These are phyloP conservation scores for Actinostola sp. DNA, from an alignment of 92 coral and sea anemone genomes.

Conservation along the genomic window DNA sequence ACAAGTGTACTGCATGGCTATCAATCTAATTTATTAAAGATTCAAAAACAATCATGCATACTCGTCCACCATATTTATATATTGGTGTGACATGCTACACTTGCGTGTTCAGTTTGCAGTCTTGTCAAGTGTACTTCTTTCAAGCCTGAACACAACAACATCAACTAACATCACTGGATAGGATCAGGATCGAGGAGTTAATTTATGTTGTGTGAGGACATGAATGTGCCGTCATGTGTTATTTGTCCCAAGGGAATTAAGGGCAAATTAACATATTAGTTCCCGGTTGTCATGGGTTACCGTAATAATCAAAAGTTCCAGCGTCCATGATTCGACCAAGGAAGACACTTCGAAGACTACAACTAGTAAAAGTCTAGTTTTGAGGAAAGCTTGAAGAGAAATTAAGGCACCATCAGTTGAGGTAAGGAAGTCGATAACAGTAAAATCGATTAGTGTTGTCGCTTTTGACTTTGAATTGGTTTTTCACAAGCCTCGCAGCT, in stretches of 20 bases:
- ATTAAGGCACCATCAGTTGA: background rate
- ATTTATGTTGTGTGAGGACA: too few species aligned
- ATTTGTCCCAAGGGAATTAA: slow-evolving; percentile 16
- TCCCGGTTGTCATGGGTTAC: slow-evolving; percentile 26
- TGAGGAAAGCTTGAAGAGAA: background rate
- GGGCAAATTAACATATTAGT: slow-evolving; percentile 13
- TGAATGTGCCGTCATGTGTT: too few species aligned
- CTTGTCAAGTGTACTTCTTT: too few species aligned
- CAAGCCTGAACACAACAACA: too few species aligned
- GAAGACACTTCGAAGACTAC: background rate
- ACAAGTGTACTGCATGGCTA: too few species aligned
- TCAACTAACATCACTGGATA: too few species aligned
- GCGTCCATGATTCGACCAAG: background rate
- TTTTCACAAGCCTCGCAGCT: background rate
- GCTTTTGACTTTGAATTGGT: slow-evolving; percentile 1
- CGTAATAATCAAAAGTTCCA: slow-evolving; percentile 11
- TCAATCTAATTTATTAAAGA: too few species aligned
- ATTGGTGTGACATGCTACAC: too few species aligned
- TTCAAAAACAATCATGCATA: too few species aligned
- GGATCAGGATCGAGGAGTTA: too few species aligned
- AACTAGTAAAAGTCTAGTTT: background rate
- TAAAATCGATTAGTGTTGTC: background rate
- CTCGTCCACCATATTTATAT: too few species aligned
- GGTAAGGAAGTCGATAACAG: background rate
- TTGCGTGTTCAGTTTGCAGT: too few species aligned